Base-by-base conservation (phyloP, 92 coral and sea anemone genomes). In the Epizoanthus illoricatus region DNA sequence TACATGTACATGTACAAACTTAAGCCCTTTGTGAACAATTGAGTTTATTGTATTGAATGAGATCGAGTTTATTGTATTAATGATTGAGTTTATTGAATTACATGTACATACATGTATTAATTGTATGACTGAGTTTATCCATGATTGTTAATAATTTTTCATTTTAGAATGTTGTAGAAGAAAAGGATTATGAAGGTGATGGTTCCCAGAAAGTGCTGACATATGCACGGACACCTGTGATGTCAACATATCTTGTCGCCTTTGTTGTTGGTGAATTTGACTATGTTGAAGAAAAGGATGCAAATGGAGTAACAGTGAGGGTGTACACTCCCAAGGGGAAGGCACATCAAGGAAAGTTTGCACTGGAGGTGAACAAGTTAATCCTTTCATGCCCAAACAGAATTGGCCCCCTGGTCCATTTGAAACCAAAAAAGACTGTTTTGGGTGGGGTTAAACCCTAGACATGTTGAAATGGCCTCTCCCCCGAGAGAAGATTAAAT, bases 231-330 rank as follows among this genome's bases (percentile, higher is more conserved):
- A 87, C 99, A 45, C 99, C 99, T 9, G 79, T 96, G 43, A 96
- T 96, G 99, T 96, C 99, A 57, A 93, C 99, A 5, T 96, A 96
- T 76, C 92, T 96, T 47, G 78, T 96, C 71, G 99, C 99, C 1
- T 96, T 96, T 93, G 99, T 96, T 69, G 99, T 93, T 88, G 99
- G 99, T n/a, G 99, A 96, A 80, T 96, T 94, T 90, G 99, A 96
- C 76, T 93, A 91, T 88, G 99, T 96, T 5, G 99, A 96, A 84
- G 98, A 84, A 41, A 86, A 80, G 33, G 99, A 96, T 85, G 71
- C 87, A 65, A 97, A 96, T 88, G 98, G 98, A 2, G 94, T 93
- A 2, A 40, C 75, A 4, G 91, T 96, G 67, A 90, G 98, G 76
- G 99, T 96, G 24, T 96, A 96, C 80, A 96, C 99, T 40, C 99